These are phyloP conservation scores for Ecdyonurus torrentis DNA, from an alignment of 2,888 invertebrate species.

Conservation along the genomic window DNA sequence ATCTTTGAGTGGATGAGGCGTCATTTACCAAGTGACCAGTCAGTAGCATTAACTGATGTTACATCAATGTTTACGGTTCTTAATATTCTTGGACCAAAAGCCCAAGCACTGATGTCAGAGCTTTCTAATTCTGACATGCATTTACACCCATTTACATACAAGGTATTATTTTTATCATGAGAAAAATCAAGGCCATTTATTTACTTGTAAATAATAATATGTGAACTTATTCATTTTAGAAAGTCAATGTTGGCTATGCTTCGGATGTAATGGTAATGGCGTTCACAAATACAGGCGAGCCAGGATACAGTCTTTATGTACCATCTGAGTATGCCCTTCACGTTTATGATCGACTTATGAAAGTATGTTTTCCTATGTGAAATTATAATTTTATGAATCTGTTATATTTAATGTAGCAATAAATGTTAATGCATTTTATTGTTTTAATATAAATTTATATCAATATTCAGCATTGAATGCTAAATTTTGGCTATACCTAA, in stretches of 20 bases:
- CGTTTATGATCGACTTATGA: constrained; percentile 49
- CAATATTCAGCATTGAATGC: too few relatives aligned
- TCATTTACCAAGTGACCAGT: constrained; percentile 40
- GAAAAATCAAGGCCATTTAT: neutral
- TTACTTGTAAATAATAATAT: neutral
- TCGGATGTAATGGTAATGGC: constrained; percentile 52
- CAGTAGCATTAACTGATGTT: constrained; percentile 45
- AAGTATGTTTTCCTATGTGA: constrained; percentile 21
- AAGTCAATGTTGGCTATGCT: constrained; percentile 47
- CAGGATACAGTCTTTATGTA: constrained; percentile 50
- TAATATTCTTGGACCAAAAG: constrained; percentile 52
- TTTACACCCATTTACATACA: constrained; percentile 44
- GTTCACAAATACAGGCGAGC: constrained; percentile 53
- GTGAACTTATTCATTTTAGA: constrained; percentile 21
- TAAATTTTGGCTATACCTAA: too few relatives aligned
- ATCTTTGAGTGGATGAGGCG: constrained; percentile 49
- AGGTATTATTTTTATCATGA: constrained; percentile 24
- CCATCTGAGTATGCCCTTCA: constrained; percentile 58
- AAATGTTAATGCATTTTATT: too few relatives aligned
- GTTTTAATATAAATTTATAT: too few relatives aligned
- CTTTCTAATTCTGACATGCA: constrained; percentile 43
- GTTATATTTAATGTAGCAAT: neutral
- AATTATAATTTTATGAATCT: constrained; percentile 2
- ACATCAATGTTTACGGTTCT: constrained; percentile 57
- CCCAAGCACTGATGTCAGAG: constrained; percentile 41